A percentile compares a stretch with the other conserved stretches of the same genome.
Conservation (phyloP, 2,888 invertebrate species). For the Caenorhabditis angaria region DNA sequence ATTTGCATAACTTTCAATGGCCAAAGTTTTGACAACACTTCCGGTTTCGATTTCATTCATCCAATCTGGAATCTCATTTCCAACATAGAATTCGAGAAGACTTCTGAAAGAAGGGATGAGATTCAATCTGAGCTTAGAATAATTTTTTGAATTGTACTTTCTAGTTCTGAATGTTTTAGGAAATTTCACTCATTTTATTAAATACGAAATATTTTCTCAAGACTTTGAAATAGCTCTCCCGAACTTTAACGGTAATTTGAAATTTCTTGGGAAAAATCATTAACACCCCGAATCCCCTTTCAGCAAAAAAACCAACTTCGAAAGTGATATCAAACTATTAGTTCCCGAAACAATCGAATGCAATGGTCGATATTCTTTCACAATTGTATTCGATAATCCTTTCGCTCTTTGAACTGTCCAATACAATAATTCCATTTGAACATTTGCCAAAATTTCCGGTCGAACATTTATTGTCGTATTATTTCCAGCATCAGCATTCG, state of each 20-base stretch:
- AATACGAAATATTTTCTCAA: too few relatives aligned
- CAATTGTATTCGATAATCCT: constrained; percentile 18
- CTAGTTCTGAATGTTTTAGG: too few relatives aligned
- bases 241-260: too few relatives aligned
- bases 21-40: constrained; percentile 27
- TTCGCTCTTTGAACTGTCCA: constrained; percentile 27
- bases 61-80: constrained; percentile 30
- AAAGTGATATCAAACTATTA: constrained; percentile 27
- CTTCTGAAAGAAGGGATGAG: constrained; percentile 31
- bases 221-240: too few relatives aligned
- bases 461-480: constrained; percentile 21
- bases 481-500: constrained; percentile 1
- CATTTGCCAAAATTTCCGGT: constrained; percentile 18
- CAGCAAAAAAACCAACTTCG: constrained; percentile 23
- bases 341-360: constrained; percentile 41
- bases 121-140: not conserved
- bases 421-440: constrained; percentile 17
- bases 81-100: constrained; percentile 41
- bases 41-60: constrained; percentile 25
- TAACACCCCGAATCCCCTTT: too few relatives aligned
- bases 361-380: constrained; percentile 35
- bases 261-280: too few relatives aligned
- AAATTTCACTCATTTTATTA: too few relatives aligned
- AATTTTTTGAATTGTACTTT: too few relatives aligned
- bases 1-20: constrained; percentile 38